phyloP scores from a whole-genome alignment of 2,113 vertebrate genomes.

The Anthoscopus minutus region DNA sequence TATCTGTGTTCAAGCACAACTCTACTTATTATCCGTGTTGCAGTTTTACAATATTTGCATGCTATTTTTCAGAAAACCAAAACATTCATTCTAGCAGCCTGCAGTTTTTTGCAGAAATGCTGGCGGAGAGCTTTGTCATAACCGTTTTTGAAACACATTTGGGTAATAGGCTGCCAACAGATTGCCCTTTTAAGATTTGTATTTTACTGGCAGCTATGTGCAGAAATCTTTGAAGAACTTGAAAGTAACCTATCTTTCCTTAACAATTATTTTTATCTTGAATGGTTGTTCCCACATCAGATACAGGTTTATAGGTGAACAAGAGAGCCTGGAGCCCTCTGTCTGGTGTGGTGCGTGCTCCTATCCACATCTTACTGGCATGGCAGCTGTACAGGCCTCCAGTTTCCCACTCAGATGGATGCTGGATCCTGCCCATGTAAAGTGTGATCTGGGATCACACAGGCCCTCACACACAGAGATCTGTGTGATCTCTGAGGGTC shows the following conservation, averaged over 20 bases:
- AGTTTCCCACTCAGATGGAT: background rate
- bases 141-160: background rate
- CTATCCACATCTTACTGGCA: fast-evolving
- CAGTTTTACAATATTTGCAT: background rate
- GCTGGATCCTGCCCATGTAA: background rate
- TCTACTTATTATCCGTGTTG: background rate
- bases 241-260: slow-evolving; percentile 29
- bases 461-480: background rate
- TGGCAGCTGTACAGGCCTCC: background rate
- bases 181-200: background rate
- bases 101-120: background rate
- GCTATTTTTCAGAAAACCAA: background rate
- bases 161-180: background rate
- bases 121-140: background rate
- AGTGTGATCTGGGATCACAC: background rate
- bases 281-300: slow-evolving; percentile 34
- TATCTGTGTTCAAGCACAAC: background rate
- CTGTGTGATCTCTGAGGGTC: background rate
- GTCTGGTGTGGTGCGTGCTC: background rate
- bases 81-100: background rate
- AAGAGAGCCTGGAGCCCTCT: background rate
- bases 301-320: background rate
- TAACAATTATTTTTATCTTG: slow-evolving; percentile 12
- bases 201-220: background rate
- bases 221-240: slow-evolving; percentile 41